Percentiles rank a stretch among this genome's conserved stretches.
Evolutionary conservation across 1,140 invertebrate genomes (phyloP).

Genomic region (Halictus rubicundus): DNA sequence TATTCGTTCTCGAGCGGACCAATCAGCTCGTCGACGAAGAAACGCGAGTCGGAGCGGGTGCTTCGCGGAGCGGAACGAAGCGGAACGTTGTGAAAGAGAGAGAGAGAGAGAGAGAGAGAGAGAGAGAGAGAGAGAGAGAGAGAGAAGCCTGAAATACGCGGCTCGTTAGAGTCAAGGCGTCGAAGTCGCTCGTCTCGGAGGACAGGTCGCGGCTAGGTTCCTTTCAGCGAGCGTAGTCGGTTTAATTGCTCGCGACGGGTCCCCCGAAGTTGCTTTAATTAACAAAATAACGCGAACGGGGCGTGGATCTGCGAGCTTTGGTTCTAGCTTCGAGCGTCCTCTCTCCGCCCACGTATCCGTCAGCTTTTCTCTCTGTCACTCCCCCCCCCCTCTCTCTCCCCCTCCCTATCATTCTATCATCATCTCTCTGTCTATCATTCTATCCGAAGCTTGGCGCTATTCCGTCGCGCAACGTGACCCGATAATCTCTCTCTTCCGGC

Average conservation of each 20-base stretch:
- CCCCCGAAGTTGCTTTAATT: slow-evolving; percentile 39
- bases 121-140: too few species aligned
- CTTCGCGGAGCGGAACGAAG: neutral
- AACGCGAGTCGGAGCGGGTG: too few species aligned
- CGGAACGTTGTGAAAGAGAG: neutral
- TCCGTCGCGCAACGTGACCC: slow-evolving; percentile 1
- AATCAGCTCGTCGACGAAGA: neutral
- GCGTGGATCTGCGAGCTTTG: neutral
- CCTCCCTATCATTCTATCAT: too few species aligned
- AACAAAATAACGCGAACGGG: slow-evolving; percentile 38
- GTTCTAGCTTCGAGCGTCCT: neutral
- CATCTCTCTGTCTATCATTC: too few species aligned
- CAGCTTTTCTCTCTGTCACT: slow-evolving; percentile 4
- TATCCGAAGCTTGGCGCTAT: too few species aligned
- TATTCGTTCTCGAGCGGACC: too few species aligned
- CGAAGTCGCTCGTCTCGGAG: slow-evolving; percentile 3
- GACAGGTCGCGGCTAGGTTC: neutral
- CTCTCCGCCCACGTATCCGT: slow-evolving; percentile 8
- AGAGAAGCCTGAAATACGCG: neutral
- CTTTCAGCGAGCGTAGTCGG: neutral
- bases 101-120: too few species aligned
- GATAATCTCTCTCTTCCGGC: slow-evolving; percentile 39
- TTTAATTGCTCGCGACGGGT: slow-evolving; percentile 41
- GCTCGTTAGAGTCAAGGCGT: neutral
- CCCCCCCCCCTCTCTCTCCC: too few species aligned